Base-by-base conservation (phyloP, 2,113 vertebrate species). In the Chaenocephalus aceratus region DNA sequence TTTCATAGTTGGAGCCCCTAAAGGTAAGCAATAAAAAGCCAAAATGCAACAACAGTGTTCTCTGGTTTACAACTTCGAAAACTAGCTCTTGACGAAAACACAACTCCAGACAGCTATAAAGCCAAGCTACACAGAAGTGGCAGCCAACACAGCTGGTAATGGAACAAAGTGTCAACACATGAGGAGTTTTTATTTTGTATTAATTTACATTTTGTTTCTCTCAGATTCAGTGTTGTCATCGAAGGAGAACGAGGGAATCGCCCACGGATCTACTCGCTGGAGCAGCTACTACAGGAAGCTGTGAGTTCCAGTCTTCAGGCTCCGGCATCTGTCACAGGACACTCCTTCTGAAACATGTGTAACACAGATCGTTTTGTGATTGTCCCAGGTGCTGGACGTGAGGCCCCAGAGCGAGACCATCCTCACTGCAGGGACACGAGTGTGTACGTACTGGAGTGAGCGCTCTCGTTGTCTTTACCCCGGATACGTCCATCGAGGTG, bases 401-500 rank as follows among this genome's bases (percentile, higher is more conserved):
- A 94, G 93, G 57, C 97, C 98, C 0, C 96, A 97, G 86, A 97
- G 95, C 0, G 96, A 96, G 52, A 94, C 93, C 26, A 95, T 92
- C 86, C 93, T 98, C 51, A 96, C 95, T 0, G 95, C 96, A 0
- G 97, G 97, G 74, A 98, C 97, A 0, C 93, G 98, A 16, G 97
- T 99, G 72, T 99, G 98, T 3, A 97, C 98, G 61, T 98, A 99
- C 88, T 99, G 98, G 98, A 99, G 97, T 80, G 97, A 98, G 87
- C 97, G 98, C 48, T 98, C 97, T 0, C 96, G 97, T 2, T 99
- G 97, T 74, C 94, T 99, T 4, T 99, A 99, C 58, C 98, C 98
- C 0, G 97, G 98, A 88, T 97, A 96, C 0, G 97, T 98, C 65
- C 96, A 96, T 74, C 94, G 95, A 95, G 98, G 98, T 98, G 82